phyloP scores from a whole-genome alignment of 2,797 vertebrate species.

The Anguilla marmorata region DNA sequence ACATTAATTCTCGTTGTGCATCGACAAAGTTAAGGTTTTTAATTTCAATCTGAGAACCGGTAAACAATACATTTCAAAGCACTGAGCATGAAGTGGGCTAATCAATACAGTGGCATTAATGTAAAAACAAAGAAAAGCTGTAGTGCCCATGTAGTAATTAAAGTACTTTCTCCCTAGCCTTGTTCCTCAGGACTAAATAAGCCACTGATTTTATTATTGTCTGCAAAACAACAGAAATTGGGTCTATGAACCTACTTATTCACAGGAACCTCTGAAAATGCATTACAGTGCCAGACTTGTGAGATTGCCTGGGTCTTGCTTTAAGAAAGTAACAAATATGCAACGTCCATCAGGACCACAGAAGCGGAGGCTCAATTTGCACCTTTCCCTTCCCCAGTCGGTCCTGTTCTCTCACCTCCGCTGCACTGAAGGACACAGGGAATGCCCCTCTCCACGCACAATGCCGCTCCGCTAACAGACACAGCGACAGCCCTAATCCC shows the following conservation, averaged over 20 bases:
- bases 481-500: slow-evolving; percentile 23
- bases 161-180: background rate
- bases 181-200: background rate
- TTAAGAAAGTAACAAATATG: slow-evolving; percentile 40
- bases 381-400: slow-evolving; percentile 29
- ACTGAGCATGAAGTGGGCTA: slow-evolving; percentile 14
- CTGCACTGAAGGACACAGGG: background rate
- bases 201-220: background rate
- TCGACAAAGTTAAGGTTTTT: background rate
- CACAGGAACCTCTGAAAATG: slow-evolving; percentile 38
- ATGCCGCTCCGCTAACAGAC: slow-evolving; percentile 26
- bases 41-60: slow-evolving; percentile 17
- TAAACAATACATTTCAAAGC: background rate
- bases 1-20: slow-evolving; percentile 1
- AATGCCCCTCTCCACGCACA: background rate
- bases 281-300: slow-evolving; percentile 40
- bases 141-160: background rate
- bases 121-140: background rate
- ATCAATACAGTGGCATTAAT: background rate
- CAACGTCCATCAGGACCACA: slow-evolving; percentile 29
- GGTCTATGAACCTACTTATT: slow-evolving; percentile 37
- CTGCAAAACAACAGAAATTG: slow-evolving; percentile 25
- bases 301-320: slow-evolving; percentile 43
- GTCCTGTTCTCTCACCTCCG: slow-evolving; percentile 19
- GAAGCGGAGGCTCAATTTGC: slow-evolving; percentile 29